Base-by-base conservation (phyloP, 92 coral and sea anemone species). In the Chrysogorgia sp. region DNA sequence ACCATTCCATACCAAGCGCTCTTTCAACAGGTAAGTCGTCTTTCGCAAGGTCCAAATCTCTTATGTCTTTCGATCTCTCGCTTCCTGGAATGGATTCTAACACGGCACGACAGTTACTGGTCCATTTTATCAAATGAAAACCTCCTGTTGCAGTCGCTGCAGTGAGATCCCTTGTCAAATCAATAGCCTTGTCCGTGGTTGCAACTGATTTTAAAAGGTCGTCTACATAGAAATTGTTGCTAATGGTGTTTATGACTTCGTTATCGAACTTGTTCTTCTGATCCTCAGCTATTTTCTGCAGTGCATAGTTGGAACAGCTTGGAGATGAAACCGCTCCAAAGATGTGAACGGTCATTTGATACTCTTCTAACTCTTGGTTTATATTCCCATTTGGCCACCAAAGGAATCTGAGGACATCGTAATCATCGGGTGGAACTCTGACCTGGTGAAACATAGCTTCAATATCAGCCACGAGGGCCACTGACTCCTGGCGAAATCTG, bases 361-460 rank as follows among this genome's bases (percentile, higher is more conserved):
- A 63, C 23, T 63, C 47, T 63, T 31, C 48, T 20, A 25, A 25
- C 21, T 34, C 30, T 63, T 14, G 7, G 2, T 20, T 0, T 15
- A 0, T 6, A 25, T 63, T 9, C 10, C 48, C 71, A 34, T 34
- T 34, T n/a, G 0, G 5, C 71, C 45, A 63, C 71, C 71, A 63
- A 8, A 31, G 30, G 41, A 63, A 63, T 15, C 24, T 29, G 13
- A 65, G 34, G 37, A n/a, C 25, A 37, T 37, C 52, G 12, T 65
- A 22, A 30, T 30, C 31, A 4, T 19, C 34, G 34, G 50, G 29
- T 14, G 52, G 1, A 34, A 37, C 72, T 8, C 31, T 65, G 6
- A 65, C 72, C 47, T 65, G 72, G 23, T 34, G 47, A 37, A 65
- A 65, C 72, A 65, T 65, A 4, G 0, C 47, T 35, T 65, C 72